Percentiles rank a stretch among this genome's conserved stretches.
These are phyloP conservation scores for Nycticebus coucang DNA, from an alignment of 2,113 vertebrate species.

Conservation along the genomic window DNA sequence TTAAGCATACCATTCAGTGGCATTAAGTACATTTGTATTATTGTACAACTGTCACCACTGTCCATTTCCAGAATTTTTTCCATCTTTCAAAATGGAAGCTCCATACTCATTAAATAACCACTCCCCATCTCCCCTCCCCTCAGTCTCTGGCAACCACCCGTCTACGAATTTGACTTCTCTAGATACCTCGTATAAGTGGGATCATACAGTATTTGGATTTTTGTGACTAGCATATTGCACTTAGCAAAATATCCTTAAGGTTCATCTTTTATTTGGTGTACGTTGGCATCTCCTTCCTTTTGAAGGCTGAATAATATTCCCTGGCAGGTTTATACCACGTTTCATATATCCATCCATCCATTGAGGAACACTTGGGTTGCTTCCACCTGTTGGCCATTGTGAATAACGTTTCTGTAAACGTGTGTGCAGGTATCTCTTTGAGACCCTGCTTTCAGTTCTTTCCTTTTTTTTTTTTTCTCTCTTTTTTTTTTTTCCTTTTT, in stretches of 20 bases:
- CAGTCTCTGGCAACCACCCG: not conserved
- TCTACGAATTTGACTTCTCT: not conserved
- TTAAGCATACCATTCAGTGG: fast-evolving
- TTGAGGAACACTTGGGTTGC: not conserved
- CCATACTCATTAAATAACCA: not conserved
- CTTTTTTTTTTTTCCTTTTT: too few species aligned
- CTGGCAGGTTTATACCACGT: not conserved
- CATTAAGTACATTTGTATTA: not conserved
- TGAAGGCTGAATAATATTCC: not conserved
- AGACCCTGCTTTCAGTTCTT: not conserved
- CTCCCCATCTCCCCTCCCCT: not conserved
- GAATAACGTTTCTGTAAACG: not conserved
- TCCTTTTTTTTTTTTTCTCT: too few species aligned
- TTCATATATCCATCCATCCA: not conserved
- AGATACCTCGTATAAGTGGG: not conserved
- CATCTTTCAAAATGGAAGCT: not conserved
- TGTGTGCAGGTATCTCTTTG: fast-evolving
- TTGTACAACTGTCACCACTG: fast-evolving
- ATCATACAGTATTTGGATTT: not conserved
- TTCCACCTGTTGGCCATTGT: not conserved
- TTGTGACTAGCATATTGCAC: not conserved
- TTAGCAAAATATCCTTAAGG: not conserved
- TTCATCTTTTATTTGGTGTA: fast-evolving
- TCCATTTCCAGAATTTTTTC: not conserved
- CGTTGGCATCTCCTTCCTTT: not conserved